Base-by-base conservation (phyloP, 2,797 vertebrate genomes). In the Novumbra hubbsi region DNA sequence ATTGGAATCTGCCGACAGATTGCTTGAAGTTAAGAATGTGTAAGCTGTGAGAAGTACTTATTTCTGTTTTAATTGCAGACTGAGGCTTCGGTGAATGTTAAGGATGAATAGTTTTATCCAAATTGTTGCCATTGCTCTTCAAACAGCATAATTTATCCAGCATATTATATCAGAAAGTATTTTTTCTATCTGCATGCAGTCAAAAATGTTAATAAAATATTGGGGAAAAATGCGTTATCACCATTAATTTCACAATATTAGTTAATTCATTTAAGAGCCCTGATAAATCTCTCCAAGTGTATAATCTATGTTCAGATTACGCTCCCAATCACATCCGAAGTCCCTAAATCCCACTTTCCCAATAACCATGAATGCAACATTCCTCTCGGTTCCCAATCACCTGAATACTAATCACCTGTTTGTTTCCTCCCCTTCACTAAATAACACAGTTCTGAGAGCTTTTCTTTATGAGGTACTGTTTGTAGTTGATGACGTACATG, bases 1-100 rank as follows among this genome's bases (percentile, higher is more conserved):
- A 19, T 24, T 41, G 15, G 32, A 70, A 75, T 65, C 71, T 32
- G 41, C 38, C 2, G 68, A 62, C 66, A 27, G 16, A 71, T 57
- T 73, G 38, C 76, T 78, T 74, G 69, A 78, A 76, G 73, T 75
- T 79, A 82, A 77, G 76, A 77, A 79, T 41, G 70, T 70, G 57
- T 76, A 73, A 62, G 32, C 73, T 77, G 75, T 70, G 75, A 82
- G 73, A 79, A 73, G 78, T 74, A 73, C 73, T 66, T 78, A 66
- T 73, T 75, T 30, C 76, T 41, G 64, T 75, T 80, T 78, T 74
- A 73, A 72, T 80, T 80, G 34, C 48, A 52, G 50, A 50, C 71
- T 67, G 55, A 64, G 72, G 65, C n/a, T 70, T 28, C 52, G 60
- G 32, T 41, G 9, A 27, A 67, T 41, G 67, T 64, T 66, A 68